A percentile compares a stretch with the other conserved stretches of the same genome.
These are phyloP conservation scores for Hemibagrus guttatus DNA, from an alignment of 2,797 vertebrate genomes.

Conservation along the genomic window DNA sequence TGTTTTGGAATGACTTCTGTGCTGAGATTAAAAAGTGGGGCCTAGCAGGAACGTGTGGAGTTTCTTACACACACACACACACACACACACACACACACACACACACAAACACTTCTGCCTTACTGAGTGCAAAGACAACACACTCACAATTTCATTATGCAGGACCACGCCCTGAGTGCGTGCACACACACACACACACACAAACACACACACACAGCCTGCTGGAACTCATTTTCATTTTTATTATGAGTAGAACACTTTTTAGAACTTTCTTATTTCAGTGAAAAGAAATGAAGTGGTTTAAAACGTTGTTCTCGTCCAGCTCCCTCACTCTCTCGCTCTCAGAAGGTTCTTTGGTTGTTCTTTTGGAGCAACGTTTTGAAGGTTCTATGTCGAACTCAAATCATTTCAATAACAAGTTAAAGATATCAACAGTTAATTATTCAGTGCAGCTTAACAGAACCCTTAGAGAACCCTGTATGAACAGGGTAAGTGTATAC, in stretches of 20 bases:
- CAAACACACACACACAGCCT: constrained; percentile 3
- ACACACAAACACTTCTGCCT: not conserved
- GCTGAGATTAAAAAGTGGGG: constrained; percentile 26
- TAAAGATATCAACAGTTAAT: not conserved
- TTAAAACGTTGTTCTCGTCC: not conserved
- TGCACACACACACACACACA: not conserved
- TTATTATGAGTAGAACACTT: constrained; percentile 9
- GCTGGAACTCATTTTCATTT: constrained; percentile 25
- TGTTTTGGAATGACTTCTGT: constrained; percentile 22
- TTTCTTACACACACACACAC: not conserved
- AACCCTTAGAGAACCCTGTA: not conserved
- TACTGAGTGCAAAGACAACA: constrained; percentile 1
- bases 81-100: constrained; percentile 24
- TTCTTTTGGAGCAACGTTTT: not conserved
- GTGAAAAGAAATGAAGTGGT: not conserved
- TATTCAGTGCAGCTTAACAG: not conserved
- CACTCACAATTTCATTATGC: constrained; percentile 14
- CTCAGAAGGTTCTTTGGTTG: not conserved
- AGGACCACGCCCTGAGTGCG: constrained; percentile 13
- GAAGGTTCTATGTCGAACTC: not conserved
- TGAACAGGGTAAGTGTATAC: not conserved
- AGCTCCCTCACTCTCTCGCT: not conserved
- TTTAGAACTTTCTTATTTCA: constrained; percentile 1
- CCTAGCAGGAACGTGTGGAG: constrained; percentile 12
- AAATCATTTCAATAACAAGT: not conserved